These are phyloP conservation scores for Orchesellides sinensis DNA, from an alignment of 2,888 invertebrate species.

Conservation along the genomic window DNA sequence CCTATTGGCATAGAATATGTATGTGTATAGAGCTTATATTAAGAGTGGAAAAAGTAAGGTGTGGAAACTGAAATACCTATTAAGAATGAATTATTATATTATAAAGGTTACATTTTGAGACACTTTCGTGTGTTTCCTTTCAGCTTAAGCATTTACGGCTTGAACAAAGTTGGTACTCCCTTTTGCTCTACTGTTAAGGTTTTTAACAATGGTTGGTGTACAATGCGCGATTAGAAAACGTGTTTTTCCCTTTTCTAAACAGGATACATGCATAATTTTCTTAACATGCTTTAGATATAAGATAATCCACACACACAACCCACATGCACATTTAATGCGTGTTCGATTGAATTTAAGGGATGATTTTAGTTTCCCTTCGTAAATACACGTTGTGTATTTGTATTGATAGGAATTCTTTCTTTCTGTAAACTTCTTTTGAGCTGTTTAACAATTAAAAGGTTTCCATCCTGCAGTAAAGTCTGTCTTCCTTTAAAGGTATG, in stretches of 20 bases:
- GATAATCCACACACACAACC: neutral
- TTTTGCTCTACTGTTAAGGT: too few species aligned
- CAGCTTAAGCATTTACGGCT: neutral
- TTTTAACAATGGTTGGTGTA: neutral
- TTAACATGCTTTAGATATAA: conserved; percentile 3
- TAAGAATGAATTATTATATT: conserved; percentile 18
- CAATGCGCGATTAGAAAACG: conserved; percentile 21
- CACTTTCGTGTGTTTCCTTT: neutral
- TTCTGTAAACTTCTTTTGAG: neutral
- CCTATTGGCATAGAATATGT: neutral
- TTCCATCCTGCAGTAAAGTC: too few species aligned
- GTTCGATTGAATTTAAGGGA: conserved; percentile 17
- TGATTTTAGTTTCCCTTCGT: neutral
- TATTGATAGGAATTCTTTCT: neutral
- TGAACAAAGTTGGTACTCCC: neutral
- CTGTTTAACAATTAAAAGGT: neutral
- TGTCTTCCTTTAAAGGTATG: too few species aligned
- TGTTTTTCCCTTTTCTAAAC: conserved; percentile 13
- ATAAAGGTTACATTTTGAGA: neutral
- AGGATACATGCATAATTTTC: conserved; percentile 24
- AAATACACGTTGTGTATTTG: neutral
- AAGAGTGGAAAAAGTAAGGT: conserved; percentile 31
- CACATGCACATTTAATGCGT: neutral
- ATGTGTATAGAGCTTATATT: neutral
- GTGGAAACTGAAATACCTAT: conserved; percentile 37